Conservation (phyloP, 1,140 invertebrate species). For the Semibalanus balanoides region DNA sequence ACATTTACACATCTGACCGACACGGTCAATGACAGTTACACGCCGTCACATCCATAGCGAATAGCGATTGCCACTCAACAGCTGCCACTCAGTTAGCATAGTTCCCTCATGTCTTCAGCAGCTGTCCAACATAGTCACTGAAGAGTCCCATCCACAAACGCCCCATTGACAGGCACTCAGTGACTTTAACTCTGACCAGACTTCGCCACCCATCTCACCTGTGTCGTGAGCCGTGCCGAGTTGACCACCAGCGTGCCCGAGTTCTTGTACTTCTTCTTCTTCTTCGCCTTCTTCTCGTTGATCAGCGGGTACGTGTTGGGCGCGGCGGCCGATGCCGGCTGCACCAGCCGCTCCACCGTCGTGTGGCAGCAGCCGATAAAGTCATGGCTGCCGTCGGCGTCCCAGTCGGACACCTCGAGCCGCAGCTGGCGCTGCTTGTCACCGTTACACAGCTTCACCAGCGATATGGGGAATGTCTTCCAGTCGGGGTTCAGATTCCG, state of each 20-base stretch:
- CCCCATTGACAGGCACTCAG: too few species aligned
- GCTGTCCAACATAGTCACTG: too few species aligned
- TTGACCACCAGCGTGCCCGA: constrained; percentile 30
- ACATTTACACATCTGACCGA: too few species aligned
- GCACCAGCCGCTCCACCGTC: constrained; percentile 25
- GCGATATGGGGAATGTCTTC: constrained; percentile 35
- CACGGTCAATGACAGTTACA: too few species aligned
- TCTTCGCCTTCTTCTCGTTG: constrained; percentile 33
- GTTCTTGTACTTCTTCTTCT: constrained; percentile 35
- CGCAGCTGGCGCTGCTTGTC: constrained; percentile 36
- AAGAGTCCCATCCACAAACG: too few species aligned
- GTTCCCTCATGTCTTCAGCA: too few species aligned
- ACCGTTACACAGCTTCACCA: constrained; percentile 36
- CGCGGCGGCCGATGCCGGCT: not conserved
- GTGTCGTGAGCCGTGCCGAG: constrained; percentile 15
- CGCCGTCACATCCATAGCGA: too few species aligned
- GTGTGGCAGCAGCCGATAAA: constrained; percentile 34
- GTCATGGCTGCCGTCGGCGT: constrained; percentile 34
- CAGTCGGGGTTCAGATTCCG: constrained; percentile 41
- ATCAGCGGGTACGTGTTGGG: constrained; percentile 28
- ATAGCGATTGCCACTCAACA: too few species aligned
- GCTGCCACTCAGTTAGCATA: too few species aligned
- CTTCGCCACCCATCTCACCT: too few species aligned
- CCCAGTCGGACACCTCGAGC: constrained; percentile 36
- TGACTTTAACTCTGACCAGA: too few species aligned